Base-by-base conservation (phyloP, 2,888 invertebrate genomes). In the Phytoseiulus persimilis region DNA sequence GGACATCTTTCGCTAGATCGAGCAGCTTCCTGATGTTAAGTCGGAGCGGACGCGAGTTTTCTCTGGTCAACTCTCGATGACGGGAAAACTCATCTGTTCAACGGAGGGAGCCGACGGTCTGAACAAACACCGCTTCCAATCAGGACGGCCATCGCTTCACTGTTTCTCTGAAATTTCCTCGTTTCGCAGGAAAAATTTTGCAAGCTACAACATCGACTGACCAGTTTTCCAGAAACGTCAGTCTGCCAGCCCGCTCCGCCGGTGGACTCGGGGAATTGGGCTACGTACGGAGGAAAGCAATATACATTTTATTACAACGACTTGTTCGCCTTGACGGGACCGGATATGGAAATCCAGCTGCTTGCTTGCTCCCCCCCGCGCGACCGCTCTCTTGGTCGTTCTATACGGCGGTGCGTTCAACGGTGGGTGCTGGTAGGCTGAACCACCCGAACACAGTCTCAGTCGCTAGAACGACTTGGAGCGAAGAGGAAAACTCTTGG, bases 281-380 rank as follows among this genome's bases (percentile, higher is more conserved):
- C 65, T 65, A 65, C 65, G 65, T 28, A 65, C 65, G 65, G 28
- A 65, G 65, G 65, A 23, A 65, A 18, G 65, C 65, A 65, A 65
- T 65, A 65, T 65, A 65, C 65, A 65, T 65, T 65, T 65, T 65
- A 65, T 65, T 65, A 65, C 65, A 65, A 65, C 65, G 65, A 65
- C 65, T 65, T 65, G 65, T 65, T 65, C 65, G 65, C 65, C 65
- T 65, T 65, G 65, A 65, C 65, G 65, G 65, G 65, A 65, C 65
- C 65, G 65, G 65, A 65, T 65, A 65, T 65, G 65, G 65, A 65
- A 65, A 65, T 65, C 28, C 65, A 65, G 65, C 65, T 65, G 65
- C 65, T 65, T 65, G 28, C 65, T 65, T 65, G 65, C 65, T 65
- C 65, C 28, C 65, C 28, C 65, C 65, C 28, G 14, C 65, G 1